A percentile compares a stretch with the other conserved stretches of the same genome.
phyloP scores from a whole-genome alignment of 1,140 invertebrate genomes.

The Lepidotrigona ventralis region DNA sequence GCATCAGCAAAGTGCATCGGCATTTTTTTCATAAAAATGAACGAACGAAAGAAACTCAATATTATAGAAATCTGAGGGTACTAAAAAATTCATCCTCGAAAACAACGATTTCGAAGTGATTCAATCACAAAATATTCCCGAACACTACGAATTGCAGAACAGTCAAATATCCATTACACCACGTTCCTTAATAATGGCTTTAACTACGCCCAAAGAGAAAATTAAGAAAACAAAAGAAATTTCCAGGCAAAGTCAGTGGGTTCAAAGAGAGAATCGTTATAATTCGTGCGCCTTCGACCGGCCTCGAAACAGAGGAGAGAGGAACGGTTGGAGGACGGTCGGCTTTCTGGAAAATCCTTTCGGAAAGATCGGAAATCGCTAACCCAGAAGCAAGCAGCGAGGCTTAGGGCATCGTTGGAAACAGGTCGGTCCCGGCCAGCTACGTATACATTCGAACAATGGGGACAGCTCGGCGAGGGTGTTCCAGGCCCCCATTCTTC shows the following conservation, averaged over 20 bases:
- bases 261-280: background rate
- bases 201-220: no score
- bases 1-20: background rate
- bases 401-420: conserved; percentile 20
- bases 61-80: background rate
- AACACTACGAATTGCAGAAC: background rate
- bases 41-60: background rate
- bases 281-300: background rate
- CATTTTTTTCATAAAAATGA: background rate
- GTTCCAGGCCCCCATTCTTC: conserved; percentile 39
- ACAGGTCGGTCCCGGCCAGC: background rate
- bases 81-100: no score
- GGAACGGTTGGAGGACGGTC: background rate
- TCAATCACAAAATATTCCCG: background rate
- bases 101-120: background rate
- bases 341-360: conserved; percentile 48
- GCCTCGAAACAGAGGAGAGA: background rate
- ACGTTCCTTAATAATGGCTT: no score
- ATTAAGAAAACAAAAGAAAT: background rate
- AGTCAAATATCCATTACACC: background rate
- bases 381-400: background rate
- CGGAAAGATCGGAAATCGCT: conserved; percentile 18
- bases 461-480: conserved; percentile 59
- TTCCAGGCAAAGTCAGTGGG: background rate
- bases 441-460: conserved; percentile 63